Conservation (phyloP, 2,113 vertebrate genomes). For the Gambusia affinis region DNA sequence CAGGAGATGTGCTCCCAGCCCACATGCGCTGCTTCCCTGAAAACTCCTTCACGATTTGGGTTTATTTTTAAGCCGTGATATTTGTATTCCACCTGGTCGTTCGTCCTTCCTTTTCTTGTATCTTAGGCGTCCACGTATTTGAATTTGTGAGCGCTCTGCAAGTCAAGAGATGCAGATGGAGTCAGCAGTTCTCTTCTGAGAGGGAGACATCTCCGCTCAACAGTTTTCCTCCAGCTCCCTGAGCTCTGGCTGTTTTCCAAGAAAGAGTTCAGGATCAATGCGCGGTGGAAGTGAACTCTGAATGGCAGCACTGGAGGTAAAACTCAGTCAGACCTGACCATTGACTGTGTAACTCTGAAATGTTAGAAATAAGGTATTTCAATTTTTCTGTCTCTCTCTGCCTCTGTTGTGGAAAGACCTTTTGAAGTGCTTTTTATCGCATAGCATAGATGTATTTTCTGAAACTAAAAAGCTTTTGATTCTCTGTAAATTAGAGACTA, state of each 20-base stretch:
- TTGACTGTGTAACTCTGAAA: slow-evolving; percentile 42
- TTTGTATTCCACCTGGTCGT: slow-evolving; percentile 59
- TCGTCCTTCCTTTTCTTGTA: slow-evolving; percentile 41
- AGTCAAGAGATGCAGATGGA: slow-evolving; percentile 55
- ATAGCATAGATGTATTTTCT: neutral
- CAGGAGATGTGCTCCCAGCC: slow-evolving; percentile 53
- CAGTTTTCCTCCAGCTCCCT: slow-evolving; percentile 52
- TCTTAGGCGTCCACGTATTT: slow-evolving; percentile 57
- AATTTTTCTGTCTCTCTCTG: slow-evolving; percentile 24
- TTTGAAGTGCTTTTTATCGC: neutral
- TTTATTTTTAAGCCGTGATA: slow-evolving; percentile 37
- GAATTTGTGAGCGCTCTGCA: slow-evolving; percentile 55
- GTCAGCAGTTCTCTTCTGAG: slow-evolving; percentile 60
- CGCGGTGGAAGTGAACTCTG: slow-evolving; percentile 52
- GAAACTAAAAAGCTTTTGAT: neutral
- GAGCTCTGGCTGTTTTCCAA: slow-evolving; percentile 60
- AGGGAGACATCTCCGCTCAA: slow-evolving; percentile 45
- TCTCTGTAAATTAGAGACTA: neutral
- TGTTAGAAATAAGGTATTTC: slow-evolving; percentile 37
- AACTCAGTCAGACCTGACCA: slow-evolving; percentile 40
- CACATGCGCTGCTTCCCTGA: slow-evolving; percentile 50
- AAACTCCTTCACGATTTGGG: slow-evolving; percentile 52
- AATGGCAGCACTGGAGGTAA: slow-evolving; percentile 57
- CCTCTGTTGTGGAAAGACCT: neutral
- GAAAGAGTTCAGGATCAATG: slow-evolving; percentile 61